phyloP scores from a whole-genome alignment of 2,888 invertebrate species.

The Catonia carolina region DNA sequence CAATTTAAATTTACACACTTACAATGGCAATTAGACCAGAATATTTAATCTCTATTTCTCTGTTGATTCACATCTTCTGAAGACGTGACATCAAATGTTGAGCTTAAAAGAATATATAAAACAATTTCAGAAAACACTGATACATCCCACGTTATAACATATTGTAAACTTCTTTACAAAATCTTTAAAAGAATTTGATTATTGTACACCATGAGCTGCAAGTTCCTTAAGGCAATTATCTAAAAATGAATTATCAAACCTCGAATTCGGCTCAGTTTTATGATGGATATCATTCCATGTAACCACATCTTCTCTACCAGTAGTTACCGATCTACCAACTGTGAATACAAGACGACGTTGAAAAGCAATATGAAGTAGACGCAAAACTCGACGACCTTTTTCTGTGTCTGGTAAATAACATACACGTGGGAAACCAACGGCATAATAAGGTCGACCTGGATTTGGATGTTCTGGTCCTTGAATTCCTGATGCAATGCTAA shows the following conservation, averaged over 20 bases:
- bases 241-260: constrained; percentile 70
- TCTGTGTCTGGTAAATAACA: constrained; percentile 80
- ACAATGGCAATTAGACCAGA: too few relatives aligned
- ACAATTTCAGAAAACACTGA: too few relatives aligned
- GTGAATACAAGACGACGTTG: constrained; percentile 77
- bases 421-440: constrained; percentile 77
- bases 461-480: constrained; percentile 73
- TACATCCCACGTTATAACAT: too few relatives aligned
- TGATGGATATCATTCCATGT: constrained; percentile 89
- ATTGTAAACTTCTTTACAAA: too few relatives aligned
- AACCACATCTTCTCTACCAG: constrained; percentile 84
- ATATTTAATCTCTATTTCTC: too few relatives aligned
- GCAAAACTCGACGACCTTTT: constrained; percentile 57
- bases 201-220: constrained; percentile 49
- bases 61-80: too few relatives aligned
- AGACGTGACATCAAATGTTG: too few relatives aligned
- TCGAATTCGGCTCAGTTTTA: constrained; percentile 69
- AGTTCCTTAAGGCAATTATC: constrained; percentile 56
- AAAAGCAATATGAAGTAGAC: constrained; percentile 56
- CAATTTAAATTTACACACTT: too few relatives aligned
- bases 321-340: constrained; percentile 79
- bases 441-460: constrained; percentile 80
- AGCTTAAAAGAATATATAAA: too few relatives aligned
- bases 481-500: constrained; percentile 77
- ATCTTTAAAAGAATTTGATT: too few relatives aligned